Evolutionary conservation across 1,140 invertebrate genomes (phyloP), one percentile per base, ranked within the genome.

Genomic region (Heterodera schachtii): DNA sequence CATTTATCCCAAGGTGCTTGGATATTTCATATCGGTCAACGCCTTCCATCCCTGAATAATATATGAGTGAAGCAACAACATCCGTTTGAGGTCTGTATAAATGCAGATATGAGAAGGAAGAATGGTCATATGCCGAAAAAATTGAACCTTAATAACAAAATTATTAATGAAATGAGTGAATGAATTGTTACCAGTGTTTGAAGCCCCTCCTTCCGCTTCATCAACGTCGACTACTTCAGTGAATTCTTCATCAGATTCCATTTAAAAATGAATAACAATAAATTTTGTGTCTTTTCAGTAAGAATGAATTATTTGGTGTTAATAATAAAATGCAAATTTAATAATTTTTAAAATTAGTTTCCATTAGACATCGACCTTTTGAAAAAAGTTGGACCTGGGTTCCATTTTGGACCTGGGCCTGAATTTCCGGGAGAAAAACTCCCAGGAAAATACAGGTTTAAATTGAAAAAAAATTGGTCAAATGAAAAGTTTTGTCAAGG

Each of bases 21-120:
- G 85, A 85, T 67, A 86, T 84, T 57, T 86, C 85, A 52, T 84
- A 84, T 4, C 85, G 67, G n/a, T 75, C 86, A 19, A 87, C 60
- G 31, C 84, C 84, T 52, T 86, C 86, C 21, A 69, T 57, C 9
- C 83, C 70, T n/a, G 83, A 83, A 21, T 83, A 77, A 16, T 75
- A n/a, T 21, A 86, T 86, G 44, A 60, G 31, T 8, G 81, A 66
- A 41, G 75, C 80, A 31, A 87, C 76, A 11, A 87, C 75, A 76
- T 86, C 85, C 57, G 77, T 73, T 81, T 83, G 85, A 47, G 79
- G 83, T 1, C 84, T 82, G 67, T 86, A 86, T 41, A 84, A 70
- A 44, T 73, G 43, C 60, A 76, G n/a, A 21, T 64, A 52, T 19
- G 85, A 84, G 46, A 73, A 87, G 5, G 21, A 69, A 16, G n/a